phyloP scores from a whole-genome alignment of 1,140 invertebrate genomes.

The Trypoxylus dichotomus region DNA sequence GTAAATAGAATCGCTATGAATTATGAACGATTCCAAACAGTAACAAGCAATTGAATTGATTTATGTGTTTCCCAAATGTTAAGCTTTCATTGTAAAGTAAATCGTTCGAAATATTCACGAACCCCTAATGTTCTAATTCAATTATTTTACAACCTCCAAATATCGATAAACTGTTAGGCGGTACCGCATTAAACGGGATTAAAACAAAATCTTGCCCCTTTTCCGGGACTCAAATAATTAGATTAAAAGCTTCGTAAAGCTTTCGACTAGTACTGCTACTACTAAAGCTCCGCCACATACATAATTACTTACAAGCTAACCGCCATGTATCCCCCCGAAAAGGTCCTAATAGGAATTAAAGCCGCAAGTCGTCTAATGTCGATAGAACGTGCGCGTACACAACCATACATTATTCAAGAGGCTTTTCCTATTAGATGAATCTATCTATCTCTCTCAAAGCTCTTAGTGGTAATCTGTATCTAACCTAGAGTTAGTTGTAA shows the following conservation, averaged over 20 bases:
- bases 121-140: too few relatives aligned
- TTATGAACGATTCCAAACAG: too few relatives aligned
- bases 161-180: too few relatives aligned
- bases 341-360: conserved; percentile 16
- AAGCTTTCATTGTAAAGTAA: too few relatives aligned
- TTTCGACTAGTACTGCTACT: not conserved
- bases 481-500: not conserved
- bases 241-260: conserved; percentile 6
- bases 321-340: not conserved
- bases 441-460: not conserved
- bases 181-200: not conserved
- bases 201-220: not conserved
- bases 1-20: too few relatives aligned
- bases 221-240: not conserved
- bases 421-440: not conserved
- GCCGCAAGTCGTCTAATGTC: conserved; percentile 2
- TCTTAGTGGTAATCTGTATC: not conserved
- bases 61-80: too few relatives aligned
- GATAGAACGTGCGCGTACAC: not conserved
- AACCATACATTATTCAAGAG: not conserved
- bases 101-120: too few relatives aligned
- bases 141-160: too few relatives aligned
- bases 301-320: conserved; percentile 8
- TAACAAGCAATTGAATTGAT: too few relatives aligned
- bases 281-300: conserved; percentile 1